Evolutionary conservation across 37 sponge, comb jelly and placozoan species (phyloP).

Genomic region (Chondrilla cf. caribensis): DNA sequence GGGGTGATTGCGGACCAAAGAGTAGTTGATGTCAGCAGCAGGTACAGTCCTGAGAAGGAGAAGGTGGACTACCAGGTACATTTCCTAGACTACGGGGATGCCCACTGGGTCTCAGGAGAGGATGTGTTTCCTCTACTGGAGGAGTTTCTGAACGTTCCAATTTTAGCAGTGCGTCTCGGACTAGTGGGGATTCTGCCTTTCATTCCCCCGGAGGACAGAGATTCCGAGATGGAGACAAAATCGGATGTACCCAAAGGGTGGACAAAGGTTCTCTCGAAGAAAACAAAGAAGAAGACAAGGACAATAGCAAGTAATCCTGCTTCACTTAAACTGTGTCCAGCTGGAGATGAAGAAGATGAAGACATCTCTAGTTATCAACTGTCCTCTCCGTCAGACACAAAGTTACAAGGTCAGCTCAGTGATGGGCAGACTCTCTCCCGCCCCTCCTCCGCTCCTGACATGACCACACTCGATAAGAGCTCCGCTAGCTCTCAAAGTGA

Average conservation of each 20-base stretch:
- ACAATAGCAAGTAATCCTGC: too few relatives aligned
- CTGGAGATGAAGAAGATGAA: not conserved
- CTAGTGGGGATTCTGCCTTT: not conserved
- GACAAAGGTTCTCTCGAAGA: too few relatives aligned
- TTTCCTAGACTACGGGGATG: conserved; percentile 14
- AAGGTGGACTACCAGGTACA: not conserved
- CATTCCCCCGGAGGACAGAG: too few relatives aligned
- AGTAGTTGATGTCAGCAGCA: not conserved
- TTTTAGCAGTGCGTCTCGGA: not conserved
- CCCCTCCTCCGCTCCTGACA: conserved; percentile 17
- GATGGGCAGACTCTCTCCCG: not conserved
- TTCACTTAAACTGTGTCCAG: not conserved
- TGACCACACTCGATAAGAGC: not conserved
- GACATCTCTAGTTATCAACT: not conserved
- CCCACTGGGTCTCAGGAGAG: not conserved
- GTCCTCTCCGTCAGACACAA: conserved; percentile 5
- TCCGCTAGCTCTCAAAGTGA: too few relatives aligned
- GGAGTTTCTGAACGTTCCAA: not conserved
- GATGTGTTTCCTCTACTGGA: not conserved
- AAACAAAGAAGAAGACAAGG: too few relatives aligned
- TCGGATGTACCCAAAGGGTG: too few relatives aligned
- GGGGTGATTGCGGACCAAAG: conserved; percentile 1
- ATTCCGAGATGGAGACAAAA: too few relatives aligned
- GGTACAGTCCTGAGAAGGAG: too few relatives aligned
- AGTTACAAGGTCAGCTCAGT: not conserved